Evolutionary conservation across 1,140 invertebrate species (phyloP), one percentile per base, ranked within the genome.

Genomic region (Hylaeus volcanicus): DNA sequence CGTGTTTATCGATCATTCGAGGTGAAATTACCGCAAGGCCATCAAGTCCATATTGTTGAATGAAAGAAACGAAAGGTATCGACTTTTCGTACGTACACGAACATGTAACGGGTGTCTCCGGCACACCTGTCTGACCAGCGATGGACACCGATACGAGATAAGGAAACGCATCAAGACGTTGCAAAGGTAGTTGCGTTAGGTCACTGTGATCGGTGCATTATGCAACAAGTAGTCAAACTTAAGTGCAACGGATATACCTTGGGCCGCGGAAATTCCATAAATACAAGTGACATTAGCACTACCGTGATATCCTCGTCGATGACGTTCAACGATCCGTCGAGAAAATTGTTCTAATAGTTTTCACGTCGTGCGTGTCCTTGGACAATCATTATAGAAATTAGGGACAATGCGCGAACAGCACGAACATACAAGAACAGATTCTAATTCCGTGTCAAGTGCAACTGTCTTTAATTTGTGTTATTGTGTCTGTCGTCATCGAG

Each of bases 171-270:
- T 56, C 41, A 82, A 85, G 70, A 85, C 70, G 11, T 55, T 70
- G 45, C 51, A 65, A 3, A 51, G 56, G 15, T 45, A 39, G 63
- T 64, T 11, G 8, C 5, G 37, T 43, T 64, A 81, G 63, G 60
- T 81, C 60, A 60, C 45, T 37, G 11, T 74, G 45, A 85, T 88
- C 86, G 76, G 83, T 89, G 79, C 79, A 89, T 88, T 87, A 89
- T 89, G 88, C 88, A 89, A 89, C 88, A 87, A 89, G 86, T 89
- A 87, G 86, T 60, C 77, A 78, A 70, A 70, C 80, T 72, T 73
- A 79, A 83, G 55, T 73, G 69, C 69, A 80, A 71, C 43, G 63
- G 15, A 15, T 12, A 12, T 56, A 65, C 58, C 55, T 9, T 43
- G 66, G n/a, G 76, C 68, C 45, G 53, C 15, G 56, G 58, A 74